phyloP scores from a whole-genome alignment of 2,888 invertebrate genomes.

The Mongoloraphidia duomilia region DNA sequence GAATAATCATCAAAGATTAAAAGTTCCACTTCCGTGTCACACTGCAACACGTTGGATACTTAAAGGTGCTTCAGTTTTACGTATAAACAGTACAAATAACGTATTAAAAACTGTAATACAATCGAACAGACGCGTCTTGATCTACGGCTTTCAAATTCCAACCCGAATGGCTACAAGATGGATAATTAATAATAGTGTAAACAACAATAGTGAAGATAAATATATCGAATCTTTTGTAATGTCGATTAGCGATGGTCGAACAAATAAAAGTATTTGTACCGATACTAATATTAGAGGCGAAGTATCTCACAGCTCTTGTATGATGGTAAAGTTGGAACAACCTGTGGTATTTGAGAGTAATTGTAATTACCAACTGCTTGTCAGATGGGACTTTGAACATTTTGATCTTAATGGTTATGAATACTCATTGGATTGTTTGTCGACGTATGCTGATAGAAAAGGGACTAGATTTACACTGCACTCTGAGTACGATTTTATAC shows the following conservation, averaged over 20 bases:
- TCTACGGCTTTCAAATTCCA: slow-evolving; percentile 3
- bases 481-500: slow-evolving; percentile 6
- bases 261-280: not conserved
- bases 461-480: slow-evolving; percentile 2
- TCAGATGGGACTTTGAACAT: slow-evolving; percentile 4
- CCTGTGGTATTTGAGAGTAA: slow-evolving; percentile 2
- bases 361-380: not conserved
- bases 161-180: slow-evolving; percentile 3
- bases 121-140: slow-evolving; percentile 1
- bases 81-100: not conserved
- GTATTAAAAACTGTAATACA: slow-evolving; percentile 1
- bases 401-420: slow-evolving; percentile 5
- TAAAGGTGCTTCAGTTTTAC: slow-evolving; percentile 4
- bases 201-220: not conserved
- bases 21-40: slow-evolving; percentile 1
- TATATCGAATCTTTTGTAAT: slow-evolving; percentile 2
- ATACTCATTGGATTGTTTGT: slow-evolving; percentile 5
- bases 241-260: not conserved
- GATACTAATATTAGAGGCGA: not conserved
- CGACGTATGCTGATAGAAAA: slow-evolving; percentile 2
- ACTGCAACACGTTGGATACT: slow-evolving; percentile 5
- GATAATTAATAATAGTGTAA: not conserved
- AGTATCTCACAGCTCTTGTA: slow-evolving; percentile 2
- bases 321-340: slow-evolving; percentile 2
- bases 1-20: not conserved